Percentiles rank a stretch among this genome's conserved stretches.
Evolutionary conservation across 2,797 vertebrate species (phyloP).

Genomic region (Otus scops): DNA sequence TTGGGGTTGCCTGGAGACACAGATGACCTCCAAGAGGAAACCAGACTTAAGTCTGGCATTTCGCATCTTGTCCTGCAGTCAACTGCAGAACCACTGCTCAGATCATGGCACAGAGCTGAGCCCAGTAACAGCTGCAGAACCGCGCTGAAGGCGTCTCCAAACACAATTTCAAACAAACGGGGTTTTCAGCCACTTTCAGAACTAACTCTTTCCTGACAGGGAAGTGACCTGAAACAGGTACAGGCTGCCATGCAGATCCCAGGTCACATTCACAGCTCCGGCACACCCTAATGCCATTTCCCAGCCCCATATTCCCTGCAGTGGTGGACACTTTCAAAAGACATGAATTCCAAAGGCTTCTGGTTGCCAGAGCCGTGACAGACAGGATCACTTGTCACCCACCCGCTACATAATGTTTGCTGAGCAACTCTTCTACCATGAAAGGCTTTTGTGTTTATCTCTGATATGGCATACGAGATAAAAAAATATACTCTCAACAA

Average conservation of each 20-base stretch:
- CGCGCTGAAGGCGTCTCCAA: rapidly evolving
- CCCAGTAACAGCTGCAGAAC: neutral
- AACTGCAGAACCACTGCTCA: neutral
- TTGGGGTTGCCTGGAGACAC: neutral
- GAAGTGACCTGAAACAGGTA: neutral
- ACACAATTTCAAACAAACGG: too few species aligned
- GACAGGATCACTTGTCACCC: neutral
- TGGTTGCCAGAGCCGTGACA: neutral
- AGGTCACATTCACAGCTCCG: neutral
- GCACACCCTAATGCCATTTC: neutral
- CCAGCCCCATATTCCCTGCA: neutral
- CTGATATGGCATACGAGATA: rapidly evolving
- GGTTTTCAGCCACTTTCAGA: neutral
- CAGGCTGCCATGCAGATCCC: neutral
- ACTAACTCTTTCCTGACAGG: neutral
- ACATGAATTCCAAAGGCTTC: rapidly evolving
- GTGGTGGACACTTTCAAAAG: neutral
- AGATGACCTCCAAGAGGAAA: neutral
- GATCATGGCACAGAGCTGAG: neutral
- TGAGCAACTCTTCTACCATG: neutral
- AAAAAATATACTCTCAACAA: rapidly evolving
- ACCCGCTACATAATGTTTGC: neutral
- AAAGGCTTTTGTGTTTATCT: neutral
- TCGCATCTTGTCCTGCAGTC: neutral
- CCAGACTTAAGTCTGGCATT: neutral